A percentile compares a stretch with the other conserved stretches of the same genome.
Conservation (phyloP, 2,888 invertebrate species). For the Coleophora deauratella region DNA sequence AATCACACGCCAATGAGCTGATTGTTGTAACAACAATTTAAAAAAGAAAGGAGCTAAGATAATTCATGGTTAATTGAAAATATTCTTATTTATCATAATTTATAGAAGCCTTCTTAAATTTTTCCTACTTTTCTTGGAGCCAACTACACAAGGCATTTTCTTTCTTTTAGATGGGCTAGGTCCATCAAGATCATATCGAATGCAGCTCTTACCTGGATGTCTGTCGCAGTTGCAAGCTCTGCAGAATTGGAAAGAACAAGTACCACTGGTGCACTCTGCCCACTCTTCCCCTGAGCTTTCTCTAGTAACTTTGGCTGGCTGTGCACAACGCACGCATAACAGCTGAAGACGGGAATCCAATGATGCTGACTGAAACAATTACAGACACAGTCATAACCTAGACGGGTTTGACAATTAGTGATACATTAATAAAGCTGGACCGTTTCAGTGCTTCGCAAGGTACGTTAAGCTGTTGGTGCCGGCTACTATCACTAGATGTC, state of each 20-base stretch:
- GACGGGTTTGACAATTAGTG: no score
- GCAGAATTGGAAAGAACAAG: constrained; percentile 69
- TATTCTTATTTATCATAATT: constrained; percentile 23
- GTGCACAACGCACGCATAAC: constrained; percentile 52
- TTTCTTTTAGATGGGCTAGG: constrained; percentile 68
- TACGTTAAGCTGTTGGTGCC: no score
- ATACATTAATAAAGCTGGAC: no score
- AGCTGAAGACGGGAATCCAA: constrained; percentile 48
- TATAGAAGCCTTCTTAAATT: constrained; percentile 57
- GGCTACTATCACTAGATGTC: no score
- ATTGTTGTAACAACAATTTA: no score
- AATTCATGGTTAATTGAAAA: no score
- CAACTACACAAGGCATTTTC: constrained; percentile 45
- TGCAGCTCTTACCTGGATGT: constrained; percentile 56
- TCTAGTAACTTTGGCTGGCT: constrained; percentile 61
- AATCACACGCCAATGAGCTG: no score
- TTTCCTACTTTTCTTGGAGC: constrained; percentile 57
- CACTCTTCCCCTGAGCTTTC: constrained; percentile 63
- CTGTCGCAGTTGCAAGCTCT: constrained; percentile 56
- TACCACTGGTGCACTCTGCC: constrained; percentile 65
- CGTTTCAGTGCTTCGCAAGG: no score
- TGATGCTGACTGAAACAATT: constrained; percentile 49
- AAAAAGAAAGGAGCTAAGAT: no score
- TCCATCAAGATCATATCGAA: constrained; percentile 55
- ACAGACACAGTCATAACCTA: no score